Percentiles rank a stretch among this genome's conserved stretches.
These are phyloP conservation scores for Thereva nobilitata DNA, from an alignment of 2,888 invertebrate genomes.

Conservation along the genomic window DNA sequence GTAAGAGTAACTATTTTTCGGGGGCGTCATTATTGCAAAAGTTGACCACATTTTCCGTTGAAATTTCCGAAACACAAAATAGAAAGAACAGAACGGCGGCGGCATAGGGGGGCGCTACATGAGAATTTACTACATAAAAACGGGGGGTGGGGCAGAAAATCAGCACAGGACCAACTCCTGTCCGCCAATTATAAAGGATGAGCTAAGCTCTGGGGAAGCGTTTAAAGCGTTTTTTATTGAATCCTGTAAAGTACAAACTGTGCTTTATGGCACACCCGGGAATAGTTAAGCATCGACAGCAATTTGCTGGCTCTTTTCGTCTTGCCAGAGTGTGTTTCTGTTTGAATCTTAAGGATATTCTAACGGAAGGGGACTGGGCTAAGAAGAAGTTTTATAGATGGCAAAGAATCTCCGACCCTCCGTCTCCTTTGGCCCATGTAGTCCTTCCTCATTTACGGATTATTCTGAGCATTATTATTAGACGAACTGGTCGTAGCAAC, in stretches of 20 bases:
- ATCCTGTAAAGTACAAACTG: constrained; percentile 40
- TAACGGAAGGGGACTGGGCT: too few relatives aligned
- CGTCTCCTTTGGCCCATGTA: too few relatives aligned
- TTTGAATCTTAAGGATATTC: not conserved
- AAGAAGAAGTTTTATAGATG: too few relatives aligned
- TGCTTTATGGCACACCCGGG: constrained; percentile 39
- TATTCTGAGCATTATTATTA: too few relatives aligned
- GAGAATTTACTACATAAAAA: constrained; percentile 6
- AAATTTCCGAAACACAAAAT: not conserved
- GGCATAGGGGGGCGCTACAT: not conserved
- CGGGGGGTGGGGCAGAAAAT: too few relatives aligned
- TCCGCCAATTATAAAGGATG: constrained; percentile 39
- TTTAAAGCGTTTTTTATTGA: constrained; percentile 42
- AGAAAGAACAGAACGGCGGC: not conserved
- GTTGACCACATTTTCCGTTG: constrained; percentile 20
- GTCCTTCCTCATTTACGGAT: too few relatives aligned
- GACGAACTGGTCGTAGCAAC: too few relatives aligned
- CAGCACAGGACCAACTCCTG: constrained; percentile 22
- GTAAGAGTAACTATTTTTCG: not conserved
- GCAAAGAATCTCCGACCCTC: too few relatives aligned
- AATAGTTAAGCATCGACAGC: constrained; percentile 42
- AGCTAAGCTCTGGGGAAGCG: constrained; percentile 38
- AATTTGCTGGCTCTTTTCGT: constrained; percentile 34
- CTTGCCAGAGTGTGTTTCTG: not conserved
- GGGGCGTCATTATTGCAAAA: constrained; percentile 14